Conservation (phyloP, 2,888 invertebrate genomes). For the Acleris cristana region DNA sequence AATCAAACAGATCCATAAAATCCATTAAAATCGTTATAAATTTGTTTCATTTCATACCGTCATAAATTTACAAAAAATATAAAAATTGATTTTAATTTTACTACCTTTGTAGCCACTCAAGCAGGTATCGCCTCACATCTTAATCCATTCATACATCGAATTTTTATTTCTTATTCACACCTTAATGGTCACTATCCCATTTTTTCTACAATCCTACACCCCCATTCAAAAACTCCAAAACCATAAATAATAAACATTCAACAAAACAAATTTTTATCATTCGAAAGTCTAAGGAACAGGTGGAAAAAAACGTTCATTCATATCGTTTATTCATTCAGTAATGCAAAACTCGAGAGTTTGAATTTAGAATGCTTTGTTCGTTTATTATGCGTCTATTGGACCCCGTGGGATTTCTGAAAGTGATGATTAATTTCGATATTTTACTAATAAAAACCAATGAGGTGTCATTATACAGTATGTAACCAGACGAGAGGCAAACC, state of each 20-base stretch:
- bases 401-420: constrained; percentile 71
- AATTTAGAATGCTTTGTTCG: constrained; percentile 48
- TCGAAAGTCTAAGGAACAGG: constrained; percentile 63
- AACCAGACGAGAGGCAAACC: too few species aligned
- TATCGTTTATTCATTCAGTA: constrained; percentile 63
- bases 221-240: constrained; percentile 49
- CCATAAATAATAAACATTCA: constrained; percentile 74
- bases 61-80: constrained; percentile 18
- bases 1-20: too few species aligned
- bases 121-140: constrained; percentile 39
- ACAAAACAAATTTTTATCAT: constrained; percentile 80
- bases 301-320: constrained; percentile 54
- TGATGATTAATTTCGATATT: constrained; percentile 61
- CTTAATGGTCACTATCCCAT: constrained; percentile 45
- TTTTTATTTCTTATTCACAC: constrained; percentile 38
- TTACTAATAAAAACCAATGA: constrained; percentile 48
- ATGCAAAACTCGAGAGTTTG: constrained; percentile 59
- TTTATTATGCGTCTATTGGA: constrained; percentile 75
- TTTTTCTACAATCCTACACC: constrained; percentile 39
- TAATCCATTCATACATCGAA: constrained; percentile 46
- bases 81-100: constrained; percentile 34
- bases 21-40: neutral
- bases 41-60: constrained; percentile 14
- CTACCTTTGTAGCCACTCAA: constrained; percentile 25
- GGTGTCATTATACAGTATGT: too few species aligned